Conservation (phyloP, 2,113 vertebrate species). For the Mormoops blainvillei region DNA sequence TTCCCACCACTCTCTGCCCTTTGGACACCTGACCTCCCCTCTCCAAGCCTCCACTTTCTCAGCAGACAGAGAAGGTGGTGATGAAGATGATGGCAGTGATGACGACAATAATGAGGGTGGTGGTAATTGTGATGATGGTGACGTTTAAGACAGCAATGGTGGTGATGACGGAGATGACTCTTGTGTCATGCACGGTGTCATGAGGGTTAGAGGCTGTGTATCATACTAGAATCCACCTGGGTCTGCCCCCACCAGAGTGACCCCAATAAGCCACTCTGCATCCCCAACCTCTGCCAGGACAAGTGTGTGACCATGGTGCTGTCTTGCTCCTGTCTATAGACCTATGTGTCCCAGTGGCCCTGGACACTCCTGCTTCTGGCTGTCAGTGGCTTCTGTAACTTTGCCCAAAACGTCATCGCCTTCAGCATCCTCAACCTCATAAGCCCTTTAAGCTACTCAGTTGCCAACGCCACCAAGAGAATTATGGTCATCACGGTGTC, state of each 20-base stretch:
- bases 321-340: constrained; percentile 71
- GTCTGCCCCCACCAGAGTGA: neutral
- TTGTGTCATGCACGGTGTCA: too few relatives aligned
- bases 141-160: neutral
- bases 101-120: neutral
- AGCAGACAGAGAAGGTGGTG: neutral
- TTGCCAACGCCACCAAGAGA: constrained; percentile 96
- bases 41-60: neutral
- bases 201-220: neutral
- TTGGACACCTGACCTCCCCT: neutral
- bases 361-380: constrained; percentile 91
- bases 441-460: constrained; percentile 96
- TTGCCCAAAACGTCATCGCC: constrained; percentile 97
- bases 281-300: neutral
- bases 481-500: constrained; percentile 99
- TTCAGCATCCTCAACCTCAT: constrained; percentile 97
- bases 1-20: neutral
- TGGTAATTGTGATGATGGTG: neutral
- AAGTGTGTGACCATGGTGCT: neutral
- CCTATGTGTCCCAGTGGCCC: constrained; percentile 84
- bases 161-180: neutral
- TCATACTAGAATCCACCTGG: neutral
- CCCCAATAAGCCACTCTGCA: neutral
- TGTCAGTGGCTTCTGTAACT: constrained; percentile 97
- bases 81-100: too few relatives aligned